Evolutionary conservation across 1,140 invertebrate genomes (phyloP), one percentile per base, ranked within the genome.

Genomic region (Callitettix versicolor): DNA sequence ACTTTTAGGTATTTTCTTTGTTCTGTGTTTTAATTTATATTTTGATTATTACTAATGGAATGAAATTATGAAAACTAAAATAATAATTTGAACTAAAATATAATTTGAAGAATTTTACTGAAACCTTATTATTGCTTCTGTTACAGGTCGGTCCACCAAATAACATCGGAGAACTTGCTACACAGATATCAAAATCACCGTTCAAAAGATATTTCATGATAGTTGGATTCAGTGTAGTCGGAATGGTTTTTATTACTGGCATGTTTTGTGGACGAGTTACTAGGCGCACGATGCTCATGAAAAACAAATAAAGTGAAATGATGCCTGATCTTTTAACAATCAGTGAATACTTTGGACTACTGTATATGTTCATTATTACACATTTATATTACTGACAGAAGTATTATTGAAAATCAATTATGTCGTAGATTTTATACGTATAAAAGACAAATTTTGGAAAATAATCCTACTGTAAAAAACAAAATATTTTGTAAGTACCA

Each of bases 231-330:
- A 79, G 78, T 21, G 71, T 83, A 42, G 72, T 90, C n/a, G 84
- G 82, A 14, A 67, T 84, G 51, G 84, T 91, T 56, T 92, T 94
- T 63, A 77, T 90, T 11, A 74, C 80, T 20, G 90, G 90, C 41
- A 70, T 93, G 51, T 86, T 88, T 59, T 90, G 86, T 67, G 90
- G 90, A 1, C 72, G 86, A 60, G 77, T 85, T 21, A 84, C 85
- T 3, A 81, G 84, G 65, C 75, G 83, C 41, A 58, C 56, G 6
- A 52, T 26, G 22, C 15, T 40, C 12, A 24, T 60, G 24, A 58
- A 55, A 22, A 58, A 58, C 40, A 58, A 61, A 47, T 55, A 36
- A 40, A 38, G 20, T 44, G 5, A 15, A 12, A 30, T 30, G 9
- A 4, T 30, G 9, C 9, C 3, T 30, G 26, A n/a, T 30, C 26